These are phyloP conservation scores for Chaetodon trifasciatus DNA, from an alignment of 2,797 vertebrate species.

Conservation along the genomic window DNA sequence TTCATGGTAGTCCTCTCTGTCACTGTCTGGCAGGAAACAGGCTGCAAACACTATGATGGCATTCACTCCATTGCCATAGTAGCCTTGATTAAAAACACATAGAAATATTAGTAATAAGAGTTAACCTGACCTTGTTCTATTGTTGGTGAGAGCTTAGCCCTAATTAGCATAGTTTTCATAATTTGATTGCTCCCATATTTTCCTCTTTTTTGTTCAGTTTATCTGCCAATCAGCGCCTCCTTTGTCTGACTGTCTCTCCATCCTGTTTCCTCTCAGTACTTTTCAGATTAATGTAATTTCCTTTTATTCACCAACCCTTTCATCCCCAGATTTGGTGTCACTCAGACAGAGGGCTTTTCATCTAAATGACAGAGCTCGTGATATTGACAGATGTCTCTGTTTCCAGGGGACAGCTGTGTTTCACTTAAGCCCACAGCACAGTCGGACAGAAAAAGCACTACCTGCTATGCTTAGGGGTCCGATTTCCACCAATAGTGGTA, in stretches of 20 bases:
- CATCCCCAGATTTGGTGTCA: conserved; percentile 61
- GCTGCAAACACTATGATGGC: conserved; percentile 99
- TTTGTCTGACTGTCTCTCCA: conserved; percentile 55
- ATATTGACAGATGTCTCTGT: conserved; percentile 62
- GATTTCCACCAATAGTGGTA: conserved; percentile 30
- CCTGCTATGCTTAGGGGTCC: conserved; percentile 9
- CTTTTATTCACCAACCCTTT: conserved; percentile 60
- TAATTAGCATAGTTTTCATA: conserved; percentile 43
- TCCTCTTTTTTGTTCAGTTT: conserved; percentile 40
- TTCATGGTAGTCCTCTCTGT: conserved; percentile 95
- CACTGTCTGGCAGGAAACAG: conserved; percentile 98
- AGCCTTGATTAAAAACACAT: conserved; percentile 85
- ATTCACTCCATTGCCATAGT: conserved; percentile 94
- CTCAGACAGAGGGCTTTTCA: conserved; percentile 64
- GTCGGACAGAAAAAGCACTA: conserved; percentile 3
- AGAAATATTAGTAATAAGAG: conserved; percentile 38
- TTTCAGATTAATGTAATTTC: conserved; percentile 62
- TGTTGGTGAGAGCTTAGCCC: conserved; percentile 27
- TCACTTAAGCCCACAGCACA: conserved; percentile 42
- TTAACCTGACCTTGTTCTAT: conserved; percentile 32
- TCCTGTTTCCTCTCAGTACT: conserved; percentile 54
- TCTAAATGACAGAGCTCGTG: conserved; percentile 56
- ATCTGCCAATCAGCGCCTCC: conserved; percentile 46
- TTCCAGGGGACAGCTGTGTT: conserved; percentile 40
- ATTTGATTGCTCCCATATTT: conserved; percentile 54